Base-by-base conservation (phyloP, 2,113 vertebrate species). In the Mirza zaza region DNA sequence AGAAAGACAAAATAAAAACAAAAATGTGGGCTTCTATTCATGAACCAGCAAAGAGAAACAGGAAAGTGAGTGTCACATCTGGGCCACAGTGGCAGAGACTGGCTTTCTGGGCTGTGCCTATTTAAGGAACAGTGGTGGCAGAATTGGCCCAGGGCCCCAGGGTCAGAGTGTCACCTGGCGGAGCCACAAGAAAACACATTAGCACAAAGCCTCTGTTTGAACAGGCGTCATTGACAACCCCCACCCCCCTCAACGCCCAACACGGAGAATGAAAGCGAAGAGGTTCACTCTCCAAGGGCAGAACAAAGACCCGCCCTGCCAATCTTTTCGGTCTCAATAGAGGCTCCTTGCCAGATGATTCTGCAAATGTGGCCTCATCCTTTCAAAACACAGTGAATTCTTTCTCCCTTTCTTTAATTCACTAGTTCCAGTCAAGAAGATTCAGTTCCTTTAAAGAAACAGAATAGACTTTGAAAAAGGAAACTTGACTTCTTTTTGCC, bases 121-220 rank as follows among this genome's bases (percentile, higher is more conserved):
- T 97, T 25, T 97, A 92, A 98, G 88, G 87, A 96, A 96, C 65
- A 97, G 93, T 93, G 77, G 92, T 91, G 97, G 52, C 95, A 82
- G 97, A 94, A 87, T 94, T 97, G 98, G 95, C 97, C 0, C 0
- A 39, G 48, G 70, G 96, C 97, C 92, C 25, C 50, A 82, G 81
- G 98, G 98, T 97, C 97, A 96, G 80, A 12, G 97, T 82, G 97
- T 98, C 98, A 98, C 95, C 97, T 98, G 98, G 98, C 97, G 96
- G 93, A 97, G 97, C 77, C 93, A 90, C 90, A 97, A 96, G 97
- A 98, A 99, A 98, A 97, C 81, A 93, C 96, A 91, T 90, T 67
- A 96, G 97, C 97, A 98, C 97, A 98, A 88, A 95, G 97, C 2
- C 3, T 71, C 97, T 97, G 95, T 96, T 95, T 55, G 91, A 98